Evolutionary conservation across 2,797 vertebrate genomes (phyloP).

Genomic region (Arnoldichthys spilopterus): DNA sequence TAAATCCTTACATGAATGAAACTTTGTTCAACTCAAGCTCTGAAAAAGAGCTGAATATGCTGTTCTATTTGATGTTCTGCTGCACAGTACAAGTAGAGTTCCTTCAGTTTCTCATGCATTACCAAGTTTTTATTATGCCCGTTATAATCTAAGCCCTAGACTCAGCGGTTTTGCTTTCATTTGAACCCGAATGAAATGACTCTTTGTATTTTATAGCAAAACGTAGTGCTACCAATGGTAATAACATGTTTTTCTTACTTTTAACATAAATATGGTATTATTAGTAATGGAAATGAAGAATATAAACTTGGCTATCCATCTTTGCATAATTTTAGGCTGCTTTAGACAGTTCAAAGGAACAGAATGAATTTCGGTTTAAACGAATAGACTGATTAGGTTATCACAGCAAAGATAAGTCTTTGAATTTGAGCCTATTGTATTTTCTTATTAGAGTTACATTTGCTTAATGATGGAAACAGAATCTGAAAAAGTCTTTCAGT

Average conservation of each 20-base stretch:
- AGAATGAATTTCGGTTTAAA: background rate
- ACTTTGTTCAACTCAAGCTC: slow-evolving; percentile 38
- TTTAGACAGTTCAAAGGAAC: background rate
- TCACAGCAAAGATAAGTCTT: background rate
- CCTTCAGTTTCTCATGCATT: background rate
- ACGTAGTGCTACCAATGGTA: background rate
- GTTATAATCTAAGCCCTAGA: background rate
- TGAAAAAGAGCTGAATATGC: slow-evolving; percentile 2
- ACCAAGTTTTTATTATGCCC: background rate
- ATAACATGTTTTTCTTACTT: background rate
- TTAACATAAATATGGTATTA: background rate
- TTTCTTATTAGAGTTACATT: slow-evolving; percentile 4
- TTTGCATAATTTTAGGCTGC: background rate
- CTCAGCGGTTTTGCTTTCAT: background rate
- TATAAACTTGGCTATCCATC: background rate
- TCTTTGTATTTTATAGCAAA: background rate
- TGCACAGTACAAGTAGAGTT: slow-evolving; percentile 4
- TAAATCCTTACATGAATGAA: slow-evolving; percentile 7
- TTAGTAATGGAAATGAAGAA: background rate
- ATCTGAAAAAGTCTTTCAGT: background rate
- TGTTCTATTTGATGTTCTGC: slow-evolving; percentile 26
- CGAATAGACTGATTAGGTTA: background rate
- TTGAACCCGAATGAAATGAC: background rate
- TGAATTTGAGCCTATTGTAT: background rate
- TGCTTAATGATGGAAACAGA: background rate